A percentile compares a stretch with the other conserved stretches of the same genome.
Evolutionary conservation across 2,113 vertebrate species (phyloP).

Genomic region (Raphicerus campestris): DNA sequence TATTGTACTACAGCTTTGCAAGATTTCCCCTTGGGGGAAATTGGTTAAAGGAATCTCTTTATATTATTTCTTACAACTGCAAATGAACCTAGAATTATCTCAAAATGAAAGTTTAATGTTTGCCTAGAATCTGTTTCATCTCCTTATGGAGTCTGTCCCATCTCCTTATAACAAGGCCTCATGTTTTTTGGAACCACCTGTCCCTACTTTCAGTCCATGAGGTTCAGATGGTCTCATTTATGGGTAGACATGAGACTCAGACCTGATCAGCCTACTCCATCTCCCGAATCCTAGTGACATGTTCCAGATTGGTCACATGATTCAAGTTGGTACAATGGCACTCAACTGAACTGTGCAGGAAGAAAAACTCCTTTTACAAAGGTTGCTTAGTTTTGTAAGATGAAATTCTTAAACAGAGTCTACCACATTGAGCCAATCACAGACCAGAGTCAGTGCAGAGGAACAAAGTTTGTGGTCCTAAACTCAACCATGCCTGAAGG

Average conservation of each 20-base stretch:
- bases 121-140: not conserved
- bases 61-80: not conserved
- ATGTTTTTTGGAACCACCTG: not conserved
- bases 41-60: not conserved
- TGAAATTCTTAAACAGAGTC: not conserved
- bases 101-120: not conserved
- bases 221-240: not conserved
- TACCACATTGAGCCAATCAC: not conserved
- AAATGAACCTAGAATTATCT: not conserved
- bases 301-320: not conserved
- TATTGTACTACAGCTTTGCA: not conserved
- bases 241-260: not conserved
- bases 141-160: not conserved
- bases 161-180: not conserved
- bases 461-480: not conserved
- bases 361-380: not conserved
- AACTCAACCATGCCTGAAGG: not conserved
- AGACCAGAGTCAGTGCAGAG: not conserved
- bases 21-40: not conserved
- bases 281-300: not conserved
- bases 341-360: not conserved
- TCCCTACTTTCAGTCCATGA: not conserved
- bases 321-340: not conserved
- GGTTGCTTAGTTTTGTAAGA: not conserved
- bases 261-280: not conserved